A percentile compares a stretch with the other conserved stretches of the same genome.
phyloP scores from a whole-genome alignment of 2,797 vertebrate species.

The Schizopygopsis malacanthus region DNA sequence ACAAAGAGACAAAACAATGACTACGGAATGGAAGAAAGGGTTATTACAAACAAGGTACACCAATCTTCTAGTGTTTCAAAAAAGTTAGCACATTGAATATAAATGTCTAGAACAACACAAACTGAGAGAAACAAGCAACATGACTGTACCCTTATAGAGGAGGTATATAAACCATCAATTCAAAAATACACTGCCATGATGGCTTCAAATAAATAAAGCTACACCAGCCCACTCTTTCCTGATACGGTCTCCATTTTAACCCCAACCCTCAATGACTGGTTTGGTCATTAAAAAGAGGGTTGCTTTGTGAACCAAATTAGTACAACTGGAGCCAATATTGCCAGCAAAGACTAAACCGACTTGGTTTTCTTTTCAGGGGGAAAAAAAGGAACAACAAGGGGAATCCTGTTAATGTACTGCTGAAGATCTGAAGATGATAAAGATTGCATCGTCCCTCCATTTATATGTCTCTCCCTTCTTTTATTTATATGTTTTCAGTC shows the following conservation, averaged over 20 bases:
- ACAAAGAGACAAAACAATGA: constrained; percentile 40
- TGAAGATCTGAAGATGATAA: constrained; percentile 58
- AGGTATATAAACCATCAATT: constrained; percentile 40
- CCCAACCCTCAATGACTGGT: constrained; percentile 21
- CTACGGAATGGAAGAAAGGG: constrained; percentile 1
- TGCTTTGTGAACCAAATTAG: constrained; percentile 29
- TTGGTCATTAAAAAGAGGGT: background rate
- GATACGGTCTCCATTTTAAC: constrained; percentile 20
- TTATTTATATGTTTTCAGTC: constrained; percentile 57
- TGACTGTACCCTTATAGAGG: constrained; percentile 42
- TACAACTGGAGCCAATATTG: constrained; percentile 62
- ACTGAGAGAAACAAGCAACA: constrained; percentile 33
- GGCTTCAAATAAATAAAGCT: constrained; percentile 44
- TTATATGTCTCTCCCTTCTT: constrained; percentile 46
- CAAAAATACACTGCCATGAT: constrained; percentile 29
- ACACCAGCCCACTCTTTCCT: constrained; percentile 7
- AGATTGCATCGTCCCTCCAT: constrained; percentile 50
- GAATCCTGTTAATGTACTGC: constrained; percentile 58
- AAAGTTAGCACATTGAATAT: constrained; percentile 16
- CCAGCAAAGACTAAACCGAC: constrained; percentile 41
- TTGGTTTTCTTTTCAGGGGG: constrained; percentile 9
- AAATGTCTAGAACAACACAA: constrained; percentile 14
- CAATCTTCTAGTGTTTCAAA: constrained; percentile 38
- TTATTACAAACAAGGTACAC: constrained; percentile 26
- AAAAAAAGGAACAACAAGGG: constrained; percentile 6